Evolutionary conservation across 2,888 invertebrate genomes (phyloP).

Genomic region (Gymnosoma rotundatum): DNA sequence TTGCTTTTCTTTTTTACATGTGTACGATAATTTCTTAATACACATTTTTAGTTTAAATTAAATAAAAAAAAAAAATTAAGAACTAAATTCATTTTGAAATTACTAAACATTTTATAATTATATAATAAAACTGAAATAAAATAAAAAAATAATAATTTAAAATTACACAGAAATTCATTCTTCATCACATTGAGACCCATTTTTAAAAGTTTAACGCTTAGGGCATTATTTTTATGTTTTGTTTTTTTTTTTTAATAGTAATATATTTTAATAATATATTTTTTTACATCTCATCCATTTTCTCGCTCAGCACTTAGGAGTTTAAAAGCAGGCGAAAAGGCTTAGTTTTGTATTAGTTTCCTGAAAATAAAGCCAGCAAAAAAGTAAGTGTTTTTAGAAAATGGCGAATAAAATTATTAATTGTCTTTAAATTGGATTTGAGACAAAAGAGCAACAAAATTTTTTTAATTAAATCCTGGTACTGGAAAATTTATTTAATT

Average conservation of each 20-base stretch:
- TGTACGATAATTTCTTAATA: conserved; percentile 46
- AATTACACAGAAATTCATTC: conserved; percentile 73
- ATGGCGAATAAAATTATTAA: too few relatives aligned
- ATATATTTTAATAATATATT: conserved; percentile 52
- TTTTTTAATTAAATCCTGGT: too few relatives aligned
- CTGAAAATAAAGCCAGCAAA: too few relatives aligned
- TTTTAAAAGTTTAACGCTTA: conserved; percentile 63
- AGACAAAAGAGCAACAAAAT: too few relatives aligned
- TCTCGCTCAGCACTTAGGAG: background rate
- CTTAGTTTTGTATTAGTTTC: too few relatives aligned
- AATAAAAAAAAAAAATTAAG: conserved; percentile 22
- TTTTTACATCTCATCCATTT: conserved; percentile 32
- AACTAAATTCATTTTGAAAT: conserved; percentile 66
- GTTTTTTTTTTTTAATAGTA: conserved; percentile 45
- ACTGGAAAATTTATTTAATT: too few relatives aligned
- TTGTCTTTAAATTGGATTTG: too few relatives aligned
- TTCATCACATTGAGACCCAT: conserved; percentile 73
- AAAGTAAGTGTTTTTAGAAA: too few relatives aligned
- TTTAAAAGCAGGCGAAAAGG: background rate
- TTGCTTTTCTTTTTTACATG: conserved; percentile 30
- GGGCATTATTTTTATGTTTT: conserved; percentile 54
- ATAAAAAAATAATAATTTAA: conserved; percentile 67
- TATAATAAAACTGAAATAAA: conserved; percentile 58
- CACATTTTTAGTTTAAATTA: conserved; percentile 42
- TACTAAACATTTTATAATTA: conserved; percentile 63